Evolutionary conservation across 2,113 vertebrate species (phyloP).

Genomic region (Lepus europaeus): DNA sequence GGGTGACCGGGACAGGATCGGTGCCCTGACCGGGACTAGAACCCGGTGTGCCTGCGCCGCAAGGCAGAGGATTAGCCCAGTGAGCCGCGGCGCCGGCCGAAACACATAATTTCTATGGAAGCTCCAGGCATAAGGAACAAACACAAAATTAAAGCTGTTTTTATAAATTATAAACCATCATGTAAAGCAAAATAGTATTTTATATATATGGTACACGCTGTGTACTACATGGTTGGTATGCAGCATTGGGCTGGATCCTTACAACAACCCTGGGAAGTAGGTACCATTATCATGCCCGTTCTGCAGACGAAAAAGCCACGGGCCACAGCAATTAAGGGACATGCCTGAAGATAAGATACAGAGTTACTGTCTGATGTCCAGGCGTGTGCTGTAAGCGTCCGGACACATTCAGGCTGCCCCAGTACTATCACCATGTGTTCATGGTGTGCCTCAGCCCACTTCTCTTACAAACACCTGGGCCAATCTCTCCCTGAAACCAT

Average conservation of each 20-base stretch:
- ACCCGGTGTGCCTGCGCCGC: too few species aligned
- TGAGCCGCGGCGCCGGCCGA: not conserved
- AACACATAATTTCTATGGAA: not conserved
- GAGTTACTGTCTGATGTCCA: too few species aligned
- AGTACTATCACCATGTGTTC: too few species aligned
- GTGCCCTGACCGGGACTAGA: too few species aligned
- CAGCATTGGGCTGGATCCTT: not conserved
- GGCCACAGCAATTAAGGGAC: not conserved
- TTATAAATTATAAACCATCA: not conserved
- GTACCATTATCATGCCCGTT: not conserved
- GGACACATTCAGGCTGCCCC: fast-evolving
- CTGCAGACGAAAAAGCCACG: not conserved
- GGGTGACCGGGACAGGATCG: too few species aligned
- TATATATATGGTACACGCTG: not conserved
- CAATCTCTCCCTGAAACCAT: not conserved
- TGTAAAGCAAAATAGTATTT: not conserved
- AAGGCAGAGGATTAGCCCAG: too few species aligned
- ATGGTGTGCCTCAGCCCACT: too few species aligned
- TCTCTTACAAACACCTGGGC: not conserved
- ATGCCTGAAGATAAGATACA: not conserved
- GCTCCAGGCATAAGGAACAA: not conserved
- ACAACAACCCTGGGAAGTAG: not conserved
- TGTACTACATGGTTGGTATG: too few species aligned
- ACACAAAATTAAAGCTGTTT: not conserved
- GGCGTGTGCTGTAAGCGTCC: not conserved